phyloP scores from a whole-genome alignment of 2,113 vertebrate species.

The Ctenomys sociabilis region DNA sequence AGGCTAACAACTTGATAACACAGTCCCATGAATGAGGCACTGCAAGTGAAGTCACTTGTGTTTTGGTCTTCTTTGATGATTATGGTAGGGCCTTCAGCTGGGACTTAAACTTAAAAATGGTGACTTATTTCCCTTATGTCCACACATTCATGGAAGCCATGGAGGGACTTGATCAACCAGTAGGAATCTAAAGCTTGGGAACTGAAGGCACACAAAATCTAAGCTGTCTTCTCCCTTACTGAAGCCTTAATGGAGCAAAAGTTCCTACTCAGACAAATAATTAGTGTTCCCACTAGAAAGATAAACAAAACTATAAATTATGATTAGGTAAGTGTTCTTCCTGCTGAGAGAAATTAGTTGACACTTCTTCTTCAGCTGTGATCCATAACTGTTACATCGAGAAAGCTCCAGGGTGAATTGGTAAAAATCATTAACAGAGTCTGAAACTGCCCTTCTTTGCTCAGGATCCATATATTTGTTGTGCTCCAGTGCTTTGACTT shows the following conservation, averaged over 20 bases:
- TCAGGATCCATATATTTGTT: not conserved
- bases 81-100: not conserved
- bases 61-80: not conserved
- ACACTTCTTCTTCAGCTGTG: constrained; percentile 6
- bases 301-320: constrained; percentile 74
- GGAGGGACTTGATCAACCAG: not conserved
- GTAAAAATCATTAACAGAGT: constrained; percentile 14
- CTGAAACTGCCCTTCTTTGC: not conserved
- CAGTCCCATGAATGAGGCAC: not conserved
- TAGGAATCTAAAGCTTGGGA: not conserved
- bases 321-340: constrained; percentile 59
- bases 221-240: constrained; percentile 64
- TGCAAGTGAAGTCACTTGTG: not conserved
- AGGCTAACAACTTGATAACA: not conserved
- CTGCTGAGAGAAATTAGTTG: constrained; percentile 53
- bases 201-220: constrained; percentile 2
- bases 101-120: not conserved
- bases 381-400: not conserved
- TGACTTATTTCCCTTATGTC: not conserved
- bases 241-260: constrained; percentile 50
- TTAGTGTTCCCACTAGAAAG: constrained; percentile 53
- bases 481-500: not conserved
- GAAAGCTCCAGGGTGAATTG: constrained; percentile 2
- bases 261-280: constrained; percentile 61
- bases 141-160: not conserved